These are phyloP conservation scores for Thelohanellus kitauei DNA, from an alignment of 30 jellyfish, hydroid and myxozoan genomes.

Conservation along the genomic window DNA sequence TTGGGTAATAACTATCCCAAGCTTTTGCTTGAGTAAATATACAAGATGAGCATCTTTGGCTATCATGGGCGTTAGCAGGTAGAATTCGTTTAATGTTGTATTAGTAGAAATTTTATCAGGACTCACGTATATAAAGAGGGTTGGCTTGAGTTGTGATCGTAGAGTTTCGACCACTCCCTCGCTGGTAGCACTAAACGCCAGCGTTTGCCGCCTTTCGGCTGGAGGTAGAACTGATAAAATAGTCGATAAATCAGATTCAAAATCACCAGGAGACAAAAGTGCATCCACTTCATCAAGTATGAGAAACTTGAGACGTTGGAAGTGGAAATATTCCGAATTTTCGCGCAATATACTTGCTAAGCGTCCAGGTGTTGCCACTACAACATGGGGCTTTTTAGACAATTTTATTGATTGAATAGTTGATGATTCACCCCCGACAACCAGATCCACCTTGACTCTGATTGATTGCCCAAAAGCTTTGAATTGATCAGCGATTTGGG, in stretches of 20 bases:
- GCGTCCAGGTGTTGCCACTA: slow-evolving; percentile 84
- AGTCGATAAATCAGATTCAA: slow-evolving; percentile 17
- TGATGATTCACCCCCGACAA: slow-evolving; percentile 41
- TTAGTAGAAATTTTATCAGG: slow-evolving; percentile 15
- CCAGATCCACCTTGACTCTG: slow-evolving; percentile 21
- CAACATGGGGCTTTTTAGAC: slow-evolving; percentile 52
- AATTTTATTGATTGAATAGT: slow-evolving; percentile 26
- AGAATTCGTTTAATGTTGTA: slow-evolving; percentile 28
- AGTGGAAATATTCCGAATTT: slow-evolving; percentile 16
- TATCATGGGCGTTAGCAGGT: slow-evolving; percentile 20
- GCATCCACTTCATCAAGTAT: slow-evolving; percentile 78
- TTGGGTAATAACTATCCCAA: slow-evolving; percentile 1
- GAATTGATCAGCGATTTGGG: slow-evolving; percentile 72
- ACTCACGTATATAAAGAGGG: not conserved
- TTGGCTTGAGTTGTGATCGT: no score
- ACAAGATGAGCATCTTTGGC: slow-evolving; percentile 50
- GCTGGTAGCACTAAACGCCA: slow-evolving; percentile 56
- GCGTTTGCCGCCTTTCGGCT: slow-evolving; percentile 24
- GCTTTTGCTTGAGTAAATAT: slow-evolving; percentile 20
- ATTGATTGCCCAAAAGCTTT: slow-evolving; percentile 47
- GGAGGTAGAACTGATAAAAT: slow-evolving; percentile 23
- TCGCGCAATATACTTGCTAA: slow-evolving; percentile 20
- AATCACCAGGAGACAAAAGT: slow-evolving; percentile 17
- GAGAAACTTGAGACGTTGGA: slow-evolving; percentile 18
- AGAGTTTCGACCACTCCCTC: slow-evolving; percentile 16